Conservation (phyloP, 2,888 invertebrate genomes). For the Limnephilus rhombicus region DNA sequence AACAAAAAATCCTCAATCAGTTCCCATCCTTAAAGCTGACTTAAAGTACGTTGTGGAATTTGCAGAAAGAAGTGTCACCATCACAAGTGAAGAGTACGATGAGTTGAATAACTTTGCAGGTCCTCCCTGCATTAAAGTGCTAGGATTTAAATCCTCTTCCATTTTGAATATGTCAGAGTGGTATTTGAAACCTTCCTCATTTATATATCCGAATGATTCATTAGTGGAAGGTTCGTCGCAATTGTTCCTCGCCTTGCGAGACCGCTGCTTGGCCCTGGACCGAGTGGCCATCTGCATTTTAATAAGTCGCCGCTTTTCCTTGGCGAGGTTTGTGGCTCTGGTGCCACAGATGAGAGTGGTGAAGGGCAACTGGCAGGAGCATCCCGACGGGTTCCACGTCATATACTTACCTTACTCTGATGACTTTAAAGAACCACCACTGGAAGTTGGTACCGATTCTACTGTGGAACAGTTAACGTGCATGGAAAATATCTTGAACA, state of each 20-base stretch:
- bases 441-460: slow-evolving; percentile 71
- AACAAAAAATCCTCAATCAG: background rate
- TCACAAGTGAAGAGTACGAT: slow-evolving; percentile 76
- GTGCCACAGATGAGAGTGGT: slow-evolving; percentile 74
- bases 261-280: slow-evolving; percentile 80
- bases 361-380: slow-evolving; percentile 76
- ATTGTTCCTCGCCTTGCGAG: slow-evolving; percentile 83
- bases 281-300: slow-evolving; percentile 82
- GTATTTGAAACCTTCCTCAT: slow-evolving; percentile 80
- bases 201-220: slow-evolving; percentile 85
- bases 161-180: slow-evolving; percentile 75
- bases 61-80: slow-evolving; percentile 75
- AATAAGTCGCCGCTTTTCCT: slow-evolving; percentile 78
- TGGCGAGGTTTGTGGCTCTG: slow-evolving; percentile 79
- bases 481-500: slow-evolving; percentile 79
- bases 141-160: slow-evolving; percentile 80
- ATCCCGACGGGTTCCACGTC: slow-evolving; percentile 84
- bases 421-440: slow-evolving; percentile 75
- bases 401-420: slow-evolving; percentile 84
- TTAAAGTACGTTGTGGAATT: slow-evolving; percentile 68
- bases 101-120: slow-evolving; percentile 76
- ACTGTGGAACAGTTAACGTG: slow-evolving; percentile 76
- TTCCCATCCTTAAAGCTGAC: slow-evolving; percentile 23
- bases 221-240: slow-evolving; percentile 81
- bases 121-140: slow-evolving; percentile 76